Conservation (phyloP, 2,888 invertebrate species). For the Troides helena region DNA sequence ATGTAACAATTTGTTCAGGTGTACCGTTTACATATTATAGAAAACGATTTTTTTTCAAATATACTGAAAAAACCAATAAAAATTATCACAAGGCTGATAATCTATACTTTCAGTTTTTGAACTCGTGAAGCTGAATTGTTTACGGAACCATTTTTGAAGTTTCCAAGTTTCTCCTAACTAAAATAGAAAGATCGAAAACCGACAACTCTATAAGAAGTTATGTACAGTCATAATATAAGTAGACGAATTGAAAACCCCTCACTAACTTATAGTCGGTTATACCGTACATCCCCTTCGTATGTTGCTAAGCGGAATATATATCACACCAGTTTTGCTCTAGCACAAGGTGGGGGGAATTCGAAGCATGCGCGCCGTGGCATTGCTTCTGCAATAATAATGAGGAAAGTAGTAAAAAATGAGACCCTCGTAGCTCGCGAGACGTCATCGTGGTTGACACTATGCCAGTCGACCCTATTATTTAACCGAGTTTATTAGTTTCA, state of each 20-base stretch:
- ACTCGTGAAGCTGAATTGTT: too few relatives aligned
- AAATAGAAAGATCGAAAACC: too few relatives aligned
- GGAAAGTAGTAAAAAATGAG: conserved; percentile 23
- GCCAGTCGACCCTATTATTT: conserved; percentile 9
- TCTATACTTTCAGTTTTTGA: too few relatives aligned
- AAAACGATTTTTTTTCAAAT: too few relatives aligned
- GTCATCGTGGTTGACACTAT: conserved; percentile 13
- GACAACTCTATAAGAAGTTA: too few relatives aligned
- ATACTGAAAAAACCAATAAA: too few relatives aligned
- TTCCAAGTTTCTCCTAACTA: too few relatives aligned
- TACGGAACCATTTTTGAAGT: too few relatives aligned
- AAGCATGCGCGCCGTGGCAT: conserved; percentile 20
- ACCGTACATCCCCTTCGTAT: not conserved
- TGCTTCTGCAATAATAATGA: conserved; percentile 26
- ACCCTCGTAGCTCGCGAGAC: conserved; percentile 6
- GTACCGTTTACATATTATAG: too few relatives aligned
- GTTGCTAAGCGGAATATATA: conserved; percentile 18
- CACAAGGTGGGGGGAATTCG: conserved; percentile 14
- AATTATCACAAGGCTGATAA: too few relatives aligned
- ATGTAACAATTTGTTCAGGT: too few relatives aligned
- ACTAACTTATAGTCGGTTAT: not conserved
- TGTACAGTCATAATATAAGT: too few relatives aligned
- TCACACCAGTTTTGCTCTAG: conserved; percentile 17
- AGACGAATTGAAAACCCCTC: not conserved
- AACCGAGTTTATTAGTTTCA: conserved; percentile 1